Percentiles rank a stretch among this genome's conserved stretches.
Evolutionary conservation across 1,140 invertebrate genomes (phyloP).

Genomic region (Episyrphus balteatus): DNA sequence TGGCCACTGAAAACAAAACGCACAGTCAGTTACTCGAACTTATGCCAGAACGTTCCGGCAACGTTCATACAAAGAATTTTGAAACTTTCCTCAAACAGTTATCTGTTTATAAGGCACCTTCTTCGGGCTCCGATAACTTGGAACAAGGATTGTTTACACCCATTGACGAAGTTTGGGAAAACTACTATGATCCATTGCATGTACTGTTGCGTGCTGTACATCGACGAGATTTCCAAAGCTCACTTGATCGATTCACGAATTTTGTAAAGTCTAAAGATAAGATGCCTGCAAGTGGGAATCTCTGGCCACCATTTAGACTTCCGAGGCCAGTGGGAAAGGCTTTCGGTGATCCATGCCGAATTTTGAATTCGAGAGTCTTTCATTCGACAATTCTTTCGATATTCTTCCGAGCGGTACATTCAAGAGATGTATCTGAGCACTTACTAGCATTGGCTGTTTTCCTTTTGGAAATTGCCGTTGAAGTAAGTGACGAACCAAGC

Average conservation of each 20-base stretch:
- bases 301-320: conserved; percentile 75
- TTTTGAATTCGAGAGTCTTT: conserved; percentile 66
- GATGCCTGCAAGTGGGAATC: conserved; percentile 49
- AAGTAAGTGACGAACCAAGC: conserved; percentile 47
- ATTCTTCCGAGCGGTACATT: conserved; percentile 70
- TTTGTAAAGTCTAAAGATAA: conserved; percentile 58
- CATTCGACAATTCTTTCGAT: conserved; percentile 76
- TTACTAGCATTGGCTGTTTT: conserved; percentile 75
- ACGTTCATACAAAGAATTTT: conserved; percentile 80
- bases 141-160: conserved; percentile 92
- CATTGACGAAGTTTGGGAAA: conserved; percentile 78
- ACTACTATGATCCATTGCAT: conserved; percentile 88
- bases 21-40: conserved; percentile 90
- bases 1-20: conserved; percentile 89
- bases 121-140: conserved; percentile 55
- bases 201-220: conserved; percentile 83
- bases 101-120: conserved; percentile 45
- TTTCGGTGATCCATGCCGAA: conserved; percentile 60
- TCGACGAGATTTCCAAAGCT: conserved; percentile 83
- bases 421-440: conserved; percentile 68
- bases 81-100: conserved; percentile 63
- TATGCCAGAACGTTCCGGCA: conserved; percentile 90
- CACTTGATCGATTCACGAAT: conserved; percentile 79
- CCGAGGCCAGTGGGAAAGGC: conserved; percentile 51
- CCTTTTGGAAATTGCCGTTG: conserved; percentile 72